These are phyloP conservation scores for Holacanthella duospinosa DNA, from an alignment of 2,888 invertebrate genomes.

Conservation along the genomic window DNA sequence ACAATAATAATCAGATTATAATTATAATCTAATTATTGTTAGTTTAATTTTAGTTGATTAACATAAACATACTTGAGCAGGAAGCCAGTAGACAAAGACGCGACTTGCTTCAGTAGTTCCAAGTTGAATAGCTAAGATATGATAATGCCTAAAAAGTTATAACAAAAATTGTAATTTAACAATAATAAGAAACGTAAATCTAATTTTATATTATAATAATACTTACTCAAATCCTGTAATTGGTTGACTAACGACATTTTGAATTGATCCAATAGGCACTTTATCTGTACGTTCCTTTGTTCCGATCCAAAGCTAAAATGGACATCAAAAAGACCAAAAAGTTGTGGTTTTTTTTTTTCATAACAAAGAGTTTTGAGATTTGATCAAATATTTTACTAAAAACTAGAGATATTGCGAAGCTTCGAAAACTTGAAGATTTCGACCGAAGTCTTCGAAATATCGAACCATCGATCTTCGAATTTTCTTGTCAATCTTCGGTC, in stretches of 20 bases:
- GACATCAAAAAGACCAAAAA: slow-evolving; percentile 40
- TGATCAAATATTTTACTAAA: no score
- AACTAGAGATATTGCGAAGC: no score
- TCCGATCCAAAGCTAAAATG: slow-evolving; percentile 66
- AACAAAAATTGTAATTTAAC: no score
- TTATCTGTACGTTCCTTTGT: slow-evolving; percentile 88
- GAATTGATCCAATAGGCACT: slow-evolving; percentile 78
- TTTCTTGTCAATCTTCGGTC: no score
- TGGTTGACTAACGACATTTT: slow-evolving; percentile 65
- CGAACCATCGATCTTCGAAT: no score
- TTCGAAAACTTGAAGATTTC: no score
- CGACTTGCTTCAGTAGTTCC: slow-evolving; percentile 84
- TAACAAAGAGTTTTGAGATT: not conserved
- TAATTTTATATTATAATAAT: slow-evolving; percentile 60
- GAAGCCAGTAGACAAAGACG: slow-evolving; percentile 92
- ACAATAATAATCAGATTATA: not conserved
- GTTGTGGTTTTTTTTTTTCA: slow-evolving; percentile 6
- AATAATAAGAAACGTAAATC: no score
- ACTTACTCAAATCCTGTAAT: slow-evolving; percentile 78
- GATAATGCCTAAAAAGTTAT: no score
- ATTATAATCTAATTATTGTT: not conserved
- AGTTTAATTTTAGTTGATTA: slow-evolving; percentile 5
- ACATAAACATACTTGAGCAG: slow-evolving; percentile 56
- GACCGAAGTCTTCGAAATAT: no score
- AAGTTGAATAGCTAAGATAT: slow-evolving; percentile 65